Conservation (phyloP, 1,140 invertebrate genomes). For the Drosophila bocqueti region DNA sequence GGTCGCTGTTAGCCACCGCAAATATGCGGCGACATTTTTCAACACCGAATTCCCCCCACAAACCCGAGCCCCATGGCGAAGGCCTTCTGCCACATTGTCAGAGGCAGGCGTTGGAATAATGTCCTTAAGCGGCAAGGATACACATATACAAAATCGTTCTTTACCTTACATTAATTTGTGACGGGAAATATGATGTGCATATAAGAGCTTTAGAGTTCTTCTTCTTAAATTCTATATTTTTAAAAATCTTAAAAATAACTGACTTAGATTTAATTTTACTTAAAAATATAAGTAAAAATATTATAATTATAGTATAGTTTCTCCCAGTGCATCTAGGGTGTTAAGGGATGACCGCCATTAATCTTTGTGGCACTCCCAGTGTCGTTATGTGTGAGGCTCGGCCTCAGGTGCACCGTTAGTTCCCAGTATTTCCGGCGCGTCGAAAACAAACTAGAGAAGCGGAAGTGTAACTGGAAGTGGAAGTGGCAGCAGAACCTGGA, state of each 20-base stretch:
- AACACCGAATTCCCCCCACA: constrained; percentile 3
- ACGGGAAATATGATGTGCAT: no score
- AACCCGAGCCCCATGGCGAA: neutral
- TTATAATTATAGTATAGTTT: neutral
- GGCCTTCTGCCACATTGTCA: constrained; percentile 29
- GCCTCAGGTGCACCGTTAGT: constrained; percentile 31
- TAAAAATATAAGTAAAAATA: neutral
- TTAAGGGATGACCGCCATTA: constrained; percentile 19
- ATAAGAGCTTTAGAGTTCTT: no score
- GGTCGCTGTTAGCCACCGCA: constrained; percentile 22
- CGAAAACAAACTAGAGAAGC: constrained; percentile 13
- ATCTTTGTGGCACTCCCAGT: constrained; percentile 27
- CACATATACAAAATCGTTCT: neutral
- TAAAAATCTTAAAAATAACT: no score
- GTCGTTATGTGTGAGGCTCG: constrained; percentile 11
- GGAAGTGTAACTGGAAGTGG: neutral
- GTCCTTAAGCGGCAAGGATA: no score
- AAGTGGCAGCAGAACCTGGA: constrained; percentile 8
- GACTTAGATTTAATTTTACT: no score
- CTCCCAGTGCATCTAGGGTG: neutral
- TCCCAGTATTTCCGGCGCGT: constrained; percentile 23
- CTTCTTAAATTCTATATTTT: no score
- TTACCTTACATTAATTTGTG: neutral
- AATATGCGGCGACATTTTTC: constrained; percentile 43
- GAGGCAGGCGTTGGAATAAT: constrained; percentile 5